These are phyloP conservation scores for Cyprinodon brontotheroides DNA, from an alignment of 2,113 vertebrate species.

Conservation along the genomic window DNA sequence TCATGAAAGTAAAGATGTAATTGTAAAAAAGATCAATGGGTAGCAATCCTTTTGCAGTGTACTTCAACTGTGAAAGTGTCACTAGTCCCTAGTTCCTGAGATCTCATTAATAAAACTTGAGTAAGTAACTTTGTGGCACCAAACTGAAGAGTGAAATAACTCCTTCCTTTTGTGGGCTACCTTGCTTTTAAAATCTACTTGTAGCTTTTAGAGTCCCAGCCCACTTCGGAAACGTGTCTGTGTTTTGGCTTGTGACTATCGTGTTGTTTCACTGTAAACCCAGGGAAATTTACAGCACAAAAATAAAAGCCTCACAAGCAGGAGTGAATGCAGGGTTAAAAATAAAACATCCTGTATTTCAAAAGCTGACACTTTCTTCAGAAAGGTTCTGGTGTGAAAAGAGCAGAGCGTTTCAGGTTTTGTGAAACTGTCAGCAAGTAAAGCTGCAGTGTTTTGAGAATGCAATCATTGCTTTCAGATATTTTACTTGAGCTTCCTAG, in stretches of 20 bases:
- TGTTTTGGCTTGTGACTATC: conserved; percentile 12
- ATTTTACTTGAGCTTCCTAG: not conserved
- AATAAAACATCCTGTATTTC: conserved; percentile 61
- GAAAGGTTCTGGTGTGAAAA: conserved; percentile 61
- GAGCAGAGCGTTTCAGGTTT: conserved; percentile 22
- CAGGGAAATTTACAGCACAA: conserved; percentile 29
- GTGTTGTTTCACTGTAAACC: conserved; percentile 31
- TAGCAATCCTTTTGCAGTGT: not conserved
- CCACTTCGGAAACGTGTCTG: not conserved
- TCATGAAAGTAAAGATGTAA: not conserved
- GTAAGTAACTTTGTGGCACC: not conserved
- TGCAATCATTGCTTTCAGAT: not conserved
- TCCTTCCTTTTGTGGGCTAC: conserved; percentile 21
- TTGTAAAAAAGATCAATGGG: not conserved
- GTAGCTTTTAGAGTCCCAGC: not conserved
- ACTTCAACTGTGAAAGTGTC: not conserved
- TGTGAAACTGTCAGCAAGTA: conserved; percentile 42
- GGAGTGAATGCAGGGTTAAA: conserved; percentile 54
- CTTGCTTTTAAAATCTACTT: not conserved
- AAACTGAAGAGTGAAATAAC: not conserved
- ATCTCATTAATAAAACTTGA: conserved; percentile 1
- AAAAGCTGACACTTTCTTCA: conserved; percentile 58
- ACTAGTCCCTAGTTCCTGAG: conserved; percentile 15
- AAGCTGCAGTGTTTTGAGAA: conserved; percentile 19
- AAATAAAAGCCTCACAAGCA: conserved; percentile 45